A percentile compares a stretch with the other conserved stretches of the same genome.
Evolutionary conservation across 2,888 invertebrate genomes (phyloP).

Genomic region (Eudemis profundana): DNA sequence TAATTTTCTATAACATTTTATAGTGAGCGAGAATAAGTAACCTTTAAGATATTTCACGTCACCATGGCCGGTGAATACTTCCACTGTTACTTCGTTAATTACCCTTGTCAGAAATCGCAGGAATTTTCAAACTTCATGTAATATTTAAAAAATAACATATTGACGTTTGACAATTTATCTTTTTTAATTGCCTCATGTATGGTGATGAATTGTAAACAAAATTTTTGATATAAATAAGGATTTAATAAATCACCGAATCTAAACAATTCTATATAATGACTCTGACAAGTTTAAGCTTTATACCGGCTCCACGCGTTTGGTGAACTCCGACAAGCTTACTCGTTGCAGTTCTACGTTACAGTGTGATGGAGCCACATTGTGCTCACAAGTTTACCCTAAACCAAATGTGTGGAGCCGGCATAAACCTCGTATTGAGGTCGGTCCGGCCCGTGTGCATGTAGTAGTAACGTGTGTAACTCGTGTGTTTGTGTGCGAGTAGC

Average conservation of each 20-base stretch:
- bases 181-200: too few species aligned
- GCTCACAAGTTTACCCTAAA: too few species aligned
- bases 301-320: neutral
- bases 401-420: neutral
- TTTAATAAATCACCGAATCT: neutral
- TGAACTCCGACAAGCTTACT: too few species aligned
- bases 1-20: too few species aligned
- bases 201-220: too few species aligned
- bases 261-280: neutral
- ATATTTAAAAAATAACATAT: neutral
- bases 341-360: too few species aligned
- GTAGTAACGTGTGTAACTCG: conserved; percentile 10
- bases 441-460: neutral
- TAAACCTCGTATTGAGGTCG: neutral
- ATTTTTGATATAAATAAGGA: too few species aligned
- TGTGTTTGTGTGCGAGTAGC: conserved; percentile 61
- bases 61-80: neutral
- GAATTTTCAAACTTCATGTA: neutral
- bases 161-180: neutral
- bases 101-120: neutral
- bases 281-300: neutral
- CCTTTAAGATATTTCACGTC: neutral
- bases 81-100: too few species aligned
- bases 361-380: too few species aligned
- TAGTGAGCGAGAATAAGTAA: neutral